Evolutionary conservation across 2,113 vertebrate genomes (phyloP).

Genomic region (Anthoscopus minutus): DNA sequence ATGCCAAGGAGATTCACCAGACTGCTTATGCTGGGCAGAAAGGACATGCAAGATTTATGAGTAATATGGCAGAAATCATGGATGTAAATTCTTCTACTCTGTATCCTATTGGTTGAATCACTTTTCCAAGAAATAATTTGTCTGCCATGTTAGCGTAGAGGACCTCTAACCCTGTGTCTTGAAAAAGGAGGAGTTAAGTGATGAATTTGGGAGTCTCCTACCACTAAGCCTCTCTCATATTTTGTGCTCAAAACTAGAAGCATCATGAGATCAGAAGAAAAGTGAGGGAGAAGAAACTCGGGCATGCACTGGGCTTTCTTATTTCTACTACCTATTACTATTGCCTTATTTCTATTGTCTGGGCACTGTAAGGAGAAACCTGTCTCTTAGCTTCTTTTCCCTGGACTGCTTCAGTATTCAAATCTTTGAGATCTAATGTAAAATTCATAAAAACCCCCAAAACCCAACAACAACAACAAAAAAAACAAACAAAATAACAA

Average conservation of each 20-base stretch:
- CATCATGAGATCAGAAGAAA: background rate
- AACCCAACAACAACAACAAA: no score
- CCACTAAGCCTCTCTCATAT: background rate
- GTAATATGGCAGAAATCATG: background rate
- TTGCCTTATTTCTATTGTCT: background rate
- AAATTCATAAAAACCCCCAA: background rate
- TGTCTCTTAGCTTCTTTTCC: background rate
- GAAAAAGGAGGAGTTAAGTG: background rate
- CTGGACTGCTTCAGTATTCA: background rate
- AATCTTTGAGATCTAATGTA: background rate
- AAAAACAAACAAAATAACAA: no score
- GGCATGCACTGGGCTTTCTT: background rate
- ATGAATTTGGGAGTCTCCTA: background rate
- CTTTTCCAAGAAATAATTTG: background rate
- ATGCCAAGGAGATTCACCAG: background rate
- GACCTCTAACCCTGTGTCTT: background rate
- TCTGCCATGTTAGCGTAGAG: background rate
- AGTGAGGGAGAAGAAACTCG: background rate
- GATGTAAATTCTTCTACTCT: background rate
- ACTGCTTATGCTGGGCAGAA: background rate
- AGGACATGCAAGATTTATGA: background rate
- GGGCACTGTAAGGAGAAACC: background rate
- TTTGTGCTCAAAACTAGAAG: background rate
- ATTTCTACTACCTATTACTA: background rate
- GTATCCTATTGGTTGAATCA: background rate